Base-by-base conservation (phyloP, 1,140 invertebrate species). In the Aphelinus certus region DNA sequence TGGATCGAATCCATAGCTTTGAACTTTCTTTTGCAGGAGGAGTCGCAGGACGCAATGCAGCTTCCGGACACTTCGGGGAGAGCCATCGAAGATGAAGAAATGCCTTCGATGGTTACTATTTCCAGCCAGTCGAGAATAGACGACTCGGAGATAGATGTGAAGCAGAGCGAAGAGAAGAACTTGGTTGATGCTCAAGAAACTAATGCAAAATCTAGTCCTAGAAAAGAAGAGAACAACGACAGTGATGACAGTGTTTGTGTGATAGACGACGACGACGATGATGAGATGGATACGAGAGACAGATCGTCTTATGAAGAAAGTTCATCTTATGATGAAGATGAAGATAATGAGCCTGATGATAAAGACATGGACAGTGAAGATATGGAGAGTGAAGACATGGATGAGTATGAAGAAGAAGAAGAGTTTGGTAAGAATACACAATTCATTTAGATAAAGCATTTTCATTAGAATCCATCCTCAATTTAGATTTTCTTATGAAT, bases 31-130 rank as follows among this genome's bases (percentile, higher is more conserved):
- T 26, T 26, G 26, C 7, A 75, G 67, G 61, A 70, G 58, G 67
- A 61, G 26, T 55, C 64, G 9, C 63, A 76, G 10, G 49, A 45
- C 10, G 3, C 63, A 56, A 71, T 71, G 56, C 63, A 66, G 26
- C 49, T 76, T 10, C 69, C 55, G n/a, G 55, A 68, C 9, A 47
- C 49, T 3, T 60, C 49, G 4, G 6, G 45, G 3, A 58, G 46
- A 53, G 56, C 69, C 2, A 71, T 86, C 0, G 85, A 87, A 51
- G 83, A 87, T 43, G 84, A 87, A 67, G 84, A 86, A 73, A 86
- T 86, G 85, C 85, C 85, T 6, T 71, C 69, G 3, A 67, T 76
- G 75, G 57, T 71, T 42, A 66, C 58, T 26, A 48, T 66, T 49
- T 75, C 81, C 0, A 81, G 77, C n/a, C 72, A 73, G 0, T 79